phyloP scores from a whole-genome alignment of 2,888 invertebrate genomes.

The Agriopis leucophaearia region DNA sequence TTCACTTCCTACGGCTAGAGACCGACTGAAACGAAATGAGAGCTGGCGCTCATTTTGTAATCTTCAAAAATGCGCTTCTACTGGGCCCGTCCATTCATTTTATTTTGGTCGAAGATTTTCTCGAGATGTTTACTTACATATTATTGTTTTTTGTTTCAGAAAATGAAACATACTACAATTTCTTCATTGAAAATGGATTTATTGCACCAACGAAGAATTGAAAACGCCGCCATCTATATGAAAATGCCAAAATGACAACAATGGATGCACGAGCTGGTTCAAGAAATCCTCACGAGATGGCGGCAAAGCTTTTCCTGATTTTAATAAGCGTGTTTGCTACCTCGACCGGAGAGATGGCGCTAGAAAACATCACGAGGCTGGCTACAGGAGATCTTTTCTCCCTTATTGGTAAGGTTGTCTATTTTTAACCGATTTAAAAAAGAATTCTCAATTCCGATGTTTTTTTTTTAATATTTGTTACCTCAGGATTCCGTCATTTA shows the following conservation, averaged over 20 bases:
- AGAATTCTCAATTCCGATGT: too few relatives aligned
- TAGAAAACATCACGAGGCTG: slow-evolving; percentile 85
- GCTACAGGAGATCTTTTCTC: slow-evolving; percentile 88
- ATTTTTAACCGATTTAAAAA: too few relatives aligned
- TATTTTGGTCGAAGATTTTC: too few relatives aligned
- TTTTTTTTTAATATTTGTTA: too few relatives aligned
- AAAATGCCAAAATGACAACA: slow-evolving; percentile 53
- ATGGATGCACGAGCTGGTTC: slow-evolving; percentile 47
- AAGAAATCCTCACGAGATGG: slow-evolving; percentile 61
- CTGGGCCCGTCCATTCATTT: too few relatives aligned
- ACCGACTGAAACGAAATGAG: too few relatives aligned
- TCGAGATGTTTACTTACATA: slow-evolving; percentile 1
- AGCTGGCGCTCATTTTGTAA: too few relatives aligned
- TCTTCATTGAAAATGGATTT: slow-evolving; percentile 46
- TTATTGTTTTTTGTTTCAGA: slow-evolving; percentile 51
- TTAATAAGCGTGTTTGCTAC: slow-evolving; percentile 54
- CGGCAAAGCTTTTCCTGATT: slow-evolving; percentile 61
- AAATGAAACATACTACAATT: slow-evolving; percentile 45
- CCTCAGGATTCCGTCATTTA: too few relatives aligned
- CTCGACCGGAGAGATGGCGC: slow-evolving; percentile 70
- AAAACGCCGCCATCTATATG: slow-evolving; percentile 56
- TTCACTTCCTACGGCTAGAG: too few relatives aligned
- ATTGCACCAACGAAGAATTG: slow-evolving; percentile 24
- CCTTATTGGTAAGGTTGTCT: slow-evolving; percentile 74
- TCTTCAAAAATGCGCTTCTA: too few relatives aligned